Evolutionary conservation across 2,888 invertebrate genomes (phyloP), one percentile per base, ranked within the genome.

Genomic region (Gibbula magus): DNA sequence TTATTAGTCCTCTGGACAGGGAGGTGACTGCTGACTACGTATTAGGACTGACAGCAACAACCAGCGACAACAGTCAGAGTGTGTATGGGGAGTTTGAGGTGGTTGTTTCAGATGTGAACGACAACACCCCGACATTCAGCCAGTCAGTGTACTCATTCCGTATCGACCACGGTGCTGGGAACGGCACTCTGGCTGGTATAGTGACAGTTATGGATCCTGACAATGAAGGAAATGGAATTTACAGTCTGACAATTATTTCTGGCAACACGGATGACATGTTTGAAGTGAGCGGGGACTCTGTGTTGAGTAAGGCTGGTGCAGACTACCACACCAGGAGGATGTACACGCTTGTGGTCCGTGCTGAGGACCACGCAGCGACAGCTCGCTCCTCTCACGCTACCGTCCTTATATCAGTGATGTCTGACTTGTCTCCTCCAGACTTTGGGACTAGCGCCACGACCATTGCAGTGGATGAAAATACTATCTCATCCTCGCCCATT

Each of bases 51-150:
- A 96, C 96, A 10, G 96, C 96, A 0, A 75, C 67, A 7, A 96
- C 97, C 91, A 98, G 98, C 92, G 94, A 95, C 84, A 95, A 98
- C 7, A 97, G 98, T 92, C 95, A 96, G 0, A 80, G 95, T 85
- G 95, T 97, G 0, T 96, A 97, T 88, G 97, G 97, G 0, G 93
- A 96, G 25, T 95, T 98, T 18, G 96, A 96, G 86, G 95, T 98
- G 85, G 95, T 96, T 89, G 94, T 98, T 78, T 96, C 96, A 89
- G 98, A 98, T 93, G 96, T 97, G 61, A 98, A 98, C 93, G 98
- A 90, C 56, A 86, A 88, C 67, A 79, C 82, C 8, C 88, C 89
- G 97, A 93, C 96, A 96, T 98, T 98, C 92, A 95, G 96, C 35
- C 94, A 96, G 91, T 84, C 84, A 18, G 84, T 88, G 13, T 92